A percentile compares a stretch with the other conserved stretches of the same genome.
Conservation (phyloP, 2,888 invertebrate species). For the Drosophila borborema region DNA sequence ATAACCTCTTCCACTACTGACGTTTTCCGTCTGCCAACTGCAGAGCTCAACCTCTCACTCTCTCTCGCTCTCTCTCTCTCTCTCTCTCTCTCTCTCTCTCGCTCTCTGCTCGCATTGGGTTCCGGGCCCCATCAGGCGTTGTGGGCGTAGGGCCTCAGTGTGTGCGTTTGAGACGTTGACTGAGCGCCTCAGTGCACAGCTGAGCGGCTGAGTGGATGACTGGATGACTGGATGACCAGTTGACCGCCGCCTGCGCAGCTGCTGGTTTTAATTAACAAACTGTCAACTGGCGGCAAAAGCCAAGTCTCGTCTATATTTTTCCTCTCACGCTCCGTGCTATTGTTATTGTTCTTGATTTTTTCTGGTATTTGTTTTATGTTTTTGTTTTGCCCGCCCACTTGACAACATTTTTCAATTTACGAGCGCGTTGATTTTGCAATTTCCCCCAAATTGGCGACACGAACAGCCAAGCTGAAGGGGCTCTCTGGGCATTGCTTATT, state of each 20-base stretch:
- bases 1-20: constrained; percentile 51
- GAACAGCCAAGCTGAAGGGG: constrained; percentile 9
- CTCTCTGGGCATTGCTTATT: constrained; percentile 10
- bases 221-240: constrained; percentile 57
- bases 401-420: constrained; percentile 76
- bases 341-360: constrained; percentile 13
- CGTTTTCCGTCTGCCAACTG: constrained; percentile 49
- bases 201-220: constrained; percentile 35
- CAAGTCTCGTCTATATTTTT: constrained; percentile 29
- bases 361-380: not conserved
- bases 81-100: not conserved
- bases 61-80: too few species aligned
- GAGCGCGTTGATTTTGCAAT: constrained; percentile 63
- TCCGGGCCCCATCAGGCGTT: not conserved
- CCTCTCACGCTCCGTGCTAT: constrained; percentile 1
- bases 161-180: constrained; percentile 72
- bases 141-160: constrained; percentile 9
- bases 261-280: constrained; percentile 80
- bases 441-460: constrained; percentile 40
- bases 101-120: constrained; percentile 11
- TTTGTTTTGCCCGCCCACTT: constrained; percentile 40
- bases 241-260: constrained; percentile 52
- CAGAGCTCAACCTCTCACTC: too few species aligned
- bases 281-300: constrained; percentile 67
- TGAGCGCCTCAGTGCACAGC: constrained; percentile 65